Percentiles rank a stretch among this genome's conserved stretches.
phyloP scores from a whole-genome alignment of 1,140 invertebrate genomes.

The Rhizoglyphus robini region DNA sequence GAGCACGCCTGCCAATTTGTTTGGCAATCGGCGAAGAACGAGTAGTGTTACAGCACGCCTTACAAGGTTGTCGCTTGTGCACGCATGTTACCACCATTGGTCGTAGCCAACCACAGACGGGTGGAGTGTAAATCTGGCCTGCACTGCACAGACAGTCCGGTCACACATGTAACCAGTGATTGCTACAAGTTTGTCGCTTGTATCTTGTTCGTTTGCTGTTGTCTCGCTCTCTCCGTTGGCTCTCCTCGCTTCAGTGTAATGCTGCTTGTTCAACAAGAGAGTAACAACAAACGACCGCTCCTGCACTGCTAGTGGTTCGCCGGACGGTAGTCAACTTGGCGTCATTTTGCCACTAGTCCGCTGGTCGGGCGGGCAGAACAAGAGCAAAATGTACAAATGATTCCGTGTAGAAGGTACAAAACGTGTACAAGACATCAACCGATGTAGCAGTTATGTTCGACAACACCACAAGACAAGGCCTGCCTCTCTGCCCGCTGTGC shows the following conservation, averaged over 20 bases:
- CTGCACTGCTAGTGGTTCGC: too few species aligned
- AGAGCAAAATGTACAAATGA: too few species aligned
- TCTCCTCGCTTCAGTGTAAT: too few species aligned
- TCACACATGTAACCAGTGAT: slow-evolving; percentile 6
- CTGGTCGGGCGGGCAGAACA: too few species aligned
- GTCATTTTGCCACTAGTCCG: too few species aligned
- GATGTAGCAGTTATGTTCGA: slow-evolving; percentile 16
- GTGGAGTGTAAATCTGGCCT: background rate
- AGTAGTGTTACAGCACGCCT: background rate
- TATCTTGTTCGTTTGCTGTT: background rate
- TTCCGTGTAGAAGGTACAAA: background rate
- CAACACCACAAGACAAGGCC: slow-evolving; percentile 16
- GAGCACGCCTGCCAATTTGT: background rate
- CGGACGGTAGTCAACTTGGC: too few species aligned
- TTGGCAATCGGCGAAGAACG: background rate
- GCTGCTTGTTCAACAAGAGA: too few species aligned
- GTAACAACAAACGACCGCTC: too few species aligned
- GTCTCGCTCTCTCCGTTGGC: background rate
- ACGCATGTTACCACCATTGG: background rate
- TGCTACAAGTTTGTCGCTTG: slow-evolving; percentile 14
- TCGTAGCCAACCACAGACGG: background rate
- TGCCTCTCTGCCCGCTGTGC: background rate
- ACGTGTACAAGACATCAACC: background rate
- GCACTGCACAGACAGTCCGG: background rate
- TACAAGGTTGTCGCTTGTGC: background rate